Evolutionary conservation across 1,140 invertebrate genomes (phyloP).

Genomic region (Trissolcus basalis): DNA sequence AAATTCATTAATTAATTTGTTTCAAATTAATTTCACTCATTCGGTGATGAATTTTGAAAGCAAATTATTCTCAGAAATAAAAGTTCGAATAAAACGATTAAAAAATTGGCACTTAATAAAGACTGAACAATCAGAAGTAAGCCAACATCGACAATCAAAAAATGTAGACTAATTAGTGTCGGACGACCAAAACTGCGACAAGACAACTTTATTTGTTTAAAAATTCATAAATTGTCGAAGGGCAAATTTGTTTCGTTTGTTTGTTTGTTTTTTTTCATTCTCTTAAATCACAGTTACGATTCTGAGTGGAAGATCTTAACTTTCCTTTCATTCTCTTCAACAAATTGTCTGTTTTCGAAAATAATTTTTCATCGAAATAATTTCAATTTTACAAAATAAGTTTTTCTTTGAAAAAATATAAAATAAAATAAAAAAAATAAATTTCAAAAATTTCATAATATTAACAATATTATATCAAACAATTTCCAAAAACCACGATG

Average conservation of each 20-base stretch:
- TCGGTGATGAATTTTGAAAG: too few species aligned
- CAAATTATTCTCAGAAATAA: too few species aligned
- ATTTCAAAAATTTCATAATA: background rate
- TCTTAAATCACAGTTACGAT: slow-evolving; percentile 27
- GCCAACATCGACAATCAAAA: slow-evolving; percentile 20
- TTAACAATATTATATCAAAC: background rate
- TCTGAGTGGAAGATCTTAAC: slow-evolving; percentile 3
- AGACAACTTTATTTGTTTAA: slow-evolving; percentile 31
- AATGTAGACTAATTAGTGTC: background rate
- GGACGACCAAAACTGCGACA: slow-evolving; percentile 19
- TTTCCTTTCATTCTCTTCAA: background rate
- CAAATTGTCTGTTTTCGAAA: slow-evolving; percentile 2
- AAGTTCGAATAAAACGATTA: too few species aligned
- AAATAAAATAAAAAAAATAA: too few species aligned
- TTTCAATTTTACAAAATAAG: too few species aligned
- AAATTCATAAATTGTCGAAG: slow-evolving; percentile 2
- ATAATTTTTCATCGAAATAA: background rate
- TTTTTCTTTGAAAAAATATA: too few species aligned
- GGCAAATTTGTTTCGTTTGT: too few species aligned
- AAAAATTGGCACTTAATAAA: background rate
- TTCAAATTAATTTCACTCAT: too few species aligned
- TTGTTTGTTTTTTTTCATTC: background rate
- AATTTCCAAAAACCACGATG: background rate
- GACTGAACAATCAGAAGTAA: slow-evolving; percentile 1
- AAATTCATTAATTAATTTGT: too few species aligned